Evolutionary conservation across 2,888 invertebrate genomes (phyloP), one percentile per base, ranked within the genome.

Genomic region (Eremobia ochroleuca): DNA sequence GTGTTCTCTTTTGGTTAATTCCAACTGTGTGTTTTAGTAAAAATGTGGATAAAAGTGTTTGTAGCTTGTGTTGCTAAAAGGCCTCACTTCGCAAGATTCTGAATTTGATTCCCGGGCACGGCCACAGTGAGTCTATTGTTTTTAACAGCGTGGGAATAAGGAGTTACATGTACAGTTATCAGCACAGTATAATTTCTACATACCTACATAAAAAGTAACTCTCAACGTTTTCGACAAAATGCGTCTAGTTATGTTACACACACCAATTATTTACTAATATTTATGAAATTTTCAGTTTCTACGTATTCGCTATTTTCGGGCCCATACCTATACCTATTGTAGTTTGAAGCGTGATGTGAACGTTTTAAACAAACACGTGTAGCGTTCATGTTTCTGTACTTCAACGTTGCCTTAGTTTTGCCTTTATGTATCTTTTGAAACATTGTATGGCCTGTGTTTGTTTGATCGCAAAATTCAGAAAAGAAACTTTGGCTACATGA

Each of bases 281-380:
- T 46, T 28, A 46, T 9, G 4, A 15, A 34, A 13, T 37, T 55
- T 2, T 0, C n/a, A 40, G 5, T 11, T 31, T 43, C 4, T 18
- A 25, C 3, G 8, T 31, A 40, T 70, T 70, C 21, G 40, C n/a
- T 34, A 11, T 11, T 52, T 34, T 55, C 21, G 13, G 18, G 4
- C 21, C n/a, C 4, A 6, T n/a, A 21, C n/a, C 15, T 18, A n/a
- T 52, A 9, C 9, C 18, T 18, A 13, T 21, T 37, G 9, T n/a
- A 72, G 49, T 52, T 49, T 21, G 31, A 73, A 62, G 21, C n/a
- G 6, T 28, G 31, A 13, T 25, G 59, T 74, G 58, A 74, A 55
- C 64, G 59, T 69, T 69, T 43, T 11, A 61, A 69, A 69, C 65
- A 79, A 69, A 52, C 65, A 78, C 28, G 34, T 74, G 18, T 59